Conservation (phyloP, 2,113 vertebrate genomes). For the Ctenomys sociabilis region DNA sequence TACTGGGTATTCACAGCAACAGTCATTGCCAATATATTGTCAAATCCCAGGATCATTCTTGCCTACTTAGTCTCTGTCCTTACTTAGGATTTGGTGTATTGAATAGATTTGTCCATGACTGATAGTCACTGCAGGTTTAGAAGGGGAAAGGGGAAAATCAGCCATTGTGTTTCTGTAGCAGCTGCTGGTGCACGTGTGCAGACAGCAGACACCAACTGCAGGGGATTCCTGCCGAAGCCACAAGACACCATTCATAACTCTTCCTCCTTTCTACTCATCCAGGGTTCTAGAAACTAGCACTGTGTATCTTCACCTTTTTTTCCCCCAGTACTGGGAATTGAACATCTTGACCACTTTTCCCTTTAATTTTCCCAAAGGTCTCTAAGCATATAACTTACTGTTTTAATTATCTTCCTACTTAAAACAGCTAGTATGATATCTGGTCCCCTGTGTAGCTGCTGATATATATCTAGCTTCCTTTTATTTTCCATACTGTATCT, state of each 20-base stretch:
- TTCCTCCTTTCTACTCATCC: not conserved
- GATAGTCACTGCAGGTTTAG: not conserved
- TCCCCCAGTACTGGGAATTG: too few species aligned
- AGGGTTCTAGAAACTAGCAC: not conserved
- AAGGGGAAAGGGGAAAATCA: conserved; percentile 25
- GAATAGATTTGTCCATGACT: not conserved
- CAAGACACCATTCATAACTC: not conserved
- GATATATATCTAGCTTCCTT: not conserved
- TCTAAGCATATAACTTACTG: not conserved
- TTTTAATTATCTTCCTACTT: conserved; percentile 2
- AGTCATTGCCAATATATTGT: not conserved
- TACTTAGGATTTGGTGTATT: not conserved
- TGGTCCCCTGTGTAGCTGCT: not conserved
- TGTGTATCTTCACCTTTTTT: not conserved
- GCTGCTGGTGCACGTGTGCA: not conserved
- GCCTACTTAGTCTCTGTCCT: not conserved
- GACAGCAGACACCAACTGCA: not conserved
- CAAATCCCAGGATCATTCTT: not conserved
- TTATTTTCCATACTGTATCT: not conserved
- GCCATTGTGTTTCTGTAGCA: conserved; percentile 2
- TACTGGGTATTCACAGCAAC: not conserved
- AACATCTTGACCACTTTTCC: not conserved
- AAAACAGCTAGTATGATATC: not conserved
- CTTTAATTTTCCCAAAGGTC: not conserved
- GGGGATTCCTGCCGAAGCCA: not conserved